Base-by-base conservation (phyloP, 2,888 invertebrate genomes). In the Scaptomyza polygonia region DNA sequence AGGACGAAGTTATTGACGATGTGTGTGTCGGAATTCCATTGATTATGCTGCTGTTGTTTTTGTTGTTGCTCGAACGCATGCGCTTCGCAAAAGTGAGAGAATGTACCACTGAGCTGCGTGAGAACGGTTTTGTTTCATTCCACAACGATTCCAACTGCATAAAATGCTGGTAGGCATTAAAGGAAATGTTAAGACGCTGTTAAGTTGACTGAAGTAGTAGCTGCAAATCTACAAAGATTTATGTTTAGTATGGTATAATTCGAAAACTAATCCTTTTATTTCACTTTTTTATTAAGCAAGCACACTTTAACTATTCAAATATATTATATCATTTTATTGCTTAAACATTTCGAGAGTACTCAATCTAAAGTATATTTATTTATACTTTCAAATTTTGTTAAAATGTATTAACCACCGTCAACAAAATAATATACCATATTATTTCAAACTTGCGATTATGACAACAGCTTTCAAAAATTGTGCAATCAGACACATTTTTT, bases 21-120 rank as follows among this genome's bases (percentile, higher is more conserved):
- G 57, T 14, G 47, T 67, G 69, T 70, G 64, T 61, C 63, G 76
- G 76, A 72, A 76, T 76, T 72, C 64, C 34, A 55, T 40, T 42
- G 40, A 12, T 25, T 43, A 40, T 49, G 39, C 29, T 56, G 40
- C 16, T 54, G 44, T 45, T 53, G 30, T 68, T 42, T 47, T 57
- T 58, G 48, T 52, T 65, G 39, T 27, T 59, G 30, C 39, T 40
- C 30, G 21, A 7, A 27, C 76, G 76, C 72, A 51, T 72, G 76
- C 76, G 75, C 65, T 25, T 11, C 8, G 7, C 4, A 3, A 2
- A 2, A 0, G 29, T 43, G 71, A 74, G 75, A 75, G 36, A 72
- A 63, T 52, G 39, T 74, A 47, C 47, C 43, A 14, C 3, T 25
- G n/a, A 57, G n/a, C 7, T 18, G 34, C 5, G 11, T 30, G 43